Percentiles rank a stretch among this genome's conserved stretches.
These are phyloP conservation scores for Celastrina argiolus DNA, from an alignment of 2,888 invertebrate species.

Conservation along the genomic window DNA sequence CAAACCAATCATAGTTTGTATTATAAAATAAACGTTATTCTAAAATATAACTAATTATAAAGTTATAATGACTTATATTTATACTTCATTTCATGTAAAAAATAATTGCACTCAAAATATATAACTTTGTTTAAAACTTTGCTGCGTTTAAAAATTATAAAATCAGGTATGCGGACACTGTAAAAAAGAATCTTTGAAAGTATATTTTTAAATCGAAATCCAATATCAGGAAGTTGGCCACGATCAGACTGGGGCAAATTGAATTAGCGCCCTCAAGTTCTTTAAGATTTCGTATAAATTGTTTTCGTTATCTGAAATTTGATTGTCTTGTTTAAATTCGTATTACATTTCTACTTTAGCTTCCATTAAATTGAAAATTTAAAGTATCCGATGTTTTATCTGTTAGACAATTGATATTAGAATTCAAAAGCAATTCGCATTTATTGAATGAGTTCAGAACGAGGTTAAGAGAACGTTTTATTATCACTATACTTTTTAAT, in stretches of 20 bases:
- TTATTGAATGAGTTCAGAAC: neutral
- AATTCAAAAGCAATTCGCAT: neutral
- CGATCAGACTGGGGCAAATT: slow-evolving; percentile 15
- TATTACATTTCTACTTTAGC: slow-evolving; percentile 6
- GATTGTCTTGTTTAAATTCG: slow-evolving; percentile 17
- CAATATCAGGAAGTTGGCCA: slow-evolving; percentile 17
- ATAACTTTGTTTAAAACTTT: neutral
- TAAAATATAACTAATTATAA: too few species aligned
- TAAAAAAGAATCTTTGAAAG: neutral
- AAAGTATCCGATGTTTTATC: slow-evolving; percentile 2
- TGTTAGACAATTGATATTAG: neutral
- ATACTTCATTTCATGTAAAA: too few species aligned
- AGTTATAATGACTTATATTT: too few species aligned
- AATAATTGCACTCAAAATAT: too few species aligned
- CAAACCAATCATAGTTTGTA: neutral
- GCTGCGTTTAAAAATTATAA: neutral
- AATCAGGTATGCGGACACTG: neutral
- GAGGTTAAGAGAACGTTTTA: too few species aligned
- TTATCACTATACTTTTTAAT: too few species aligned
- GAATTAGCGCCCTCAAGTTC: slow-evolving; percentile 11
- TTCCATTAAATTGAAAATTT: slow-evolving; percentile 8
- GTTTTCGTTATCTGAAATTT: slow-evolving; percentile 5
- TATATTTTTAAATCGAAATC: slow-evolving; percentile 12
- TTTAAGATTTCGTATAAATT: slow-evolving; percentile 19
- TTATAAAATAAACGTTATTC: too few species aligned